Percentiles rank a stretch among this genome's conserved stretches.
Conservation (phyloP, 2,888 invertebrate genomes). For the Koerneria pararmatus region DNA sequence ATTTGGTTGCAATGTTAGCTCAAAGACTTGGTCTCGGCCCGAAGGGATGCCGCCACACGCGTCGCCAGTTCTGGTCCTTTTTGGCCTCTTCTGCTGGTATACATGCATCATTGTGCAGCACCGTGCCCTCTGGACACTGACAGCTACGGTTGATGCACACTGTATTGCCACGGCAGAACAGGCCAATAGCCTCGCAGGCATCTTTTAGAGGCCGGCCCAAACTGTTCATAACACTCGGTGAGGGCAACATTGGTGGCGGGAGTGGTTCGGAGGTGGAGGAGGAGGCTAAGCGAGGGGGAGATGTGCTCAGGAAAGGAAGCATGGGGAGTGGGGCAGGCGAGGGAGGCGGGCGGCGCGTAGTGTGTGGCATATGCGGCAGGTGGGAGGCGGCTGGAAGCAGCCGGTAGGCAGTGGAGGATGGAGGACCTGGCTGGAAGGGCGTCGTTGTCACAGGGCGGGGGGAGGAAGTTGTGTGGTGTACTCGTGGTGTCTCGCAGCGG, state of each 20-base stretch:
- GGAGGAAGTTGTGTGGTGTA: neutral
- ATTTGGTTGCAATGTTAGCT: no score
- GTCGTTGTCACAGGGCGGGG: neutral
- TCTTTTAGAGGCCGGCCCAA: conserved; percentile 19
- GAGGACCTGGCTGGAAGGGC: conserved; percentile 17
- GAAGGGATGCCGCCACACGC: conserved; percentile 21
- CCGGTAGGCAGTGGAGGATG: conserved; percentile 12
- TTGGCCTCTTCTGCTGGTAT: conserved; percentile 42
- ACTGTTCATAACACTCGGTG: neutral
- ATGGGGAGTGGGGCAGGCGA: conserved; percentile 36
- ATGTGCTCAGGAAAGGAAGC: conserved; percentile 28
- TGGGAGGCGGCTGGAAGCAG: conserved; percentile 8
- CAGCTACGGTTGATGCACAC: conserved; percentile 51
- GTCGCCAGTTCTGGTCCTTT: conserved; percentile 15
- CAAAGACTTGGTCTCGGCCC: no score
- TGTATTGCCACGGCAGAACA: conserved; percentile 42
- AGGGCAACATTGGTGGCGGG: conserved; percentile 12
- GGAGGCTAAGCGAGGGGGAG: neutral
- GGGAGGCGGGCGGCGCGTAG: conserved; percentile 16
- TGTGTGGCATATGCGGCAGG: conserved; percentile 6
- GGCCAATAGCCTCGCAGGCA: conserved; percentile 33
- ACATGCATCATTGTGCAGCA: conserved; percentile 51
- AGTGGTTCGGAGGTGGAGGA: conserved; percentile 13
- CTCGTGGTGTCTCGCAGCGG: conserved; percentile 38
- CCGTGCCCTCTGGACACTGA: conserved; percentile 50